Evolutionary conservation across 2,797 vertebrate genomes (phyloP).

Genomic region (Novumbra hubbsi): DNA sequence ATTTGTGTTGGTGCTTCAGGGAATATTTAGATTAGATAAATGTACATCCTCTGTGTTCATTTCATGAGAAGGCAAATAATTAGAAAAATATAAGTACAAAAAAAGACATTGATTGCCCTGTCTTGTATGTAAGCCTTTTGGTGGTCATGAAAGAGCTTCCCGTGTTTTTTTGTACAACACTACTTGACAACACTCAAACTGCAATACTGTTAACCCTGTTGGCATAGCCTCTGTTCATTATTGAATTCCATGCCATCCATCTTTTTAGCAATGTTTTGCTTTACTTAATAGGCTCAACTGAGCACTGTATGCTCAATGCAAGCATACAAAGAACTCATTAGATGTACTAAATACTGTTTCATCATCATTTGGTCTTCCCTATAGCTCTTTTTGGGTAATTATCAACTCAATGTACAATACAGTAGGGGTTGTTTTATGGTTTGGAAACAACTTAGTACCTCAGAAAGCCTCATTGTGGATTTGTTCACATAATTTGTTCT

Average conservation of each 20-base stretch:
- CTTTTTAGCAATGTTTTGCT: conserved; percentile 8
- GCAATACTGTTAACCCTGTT: conserved; percentile 50
- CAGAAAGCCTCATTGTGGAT: conserved; percentile 44
- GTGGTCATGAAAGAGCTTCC: conserved; percentile 33
- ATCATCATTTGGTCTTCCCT: conserved; percentile 44
- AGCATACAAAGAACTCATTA: conserved; percentile 39
- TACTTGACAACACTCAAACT: conserved; percentile 61
- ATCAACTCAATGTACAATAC: conserved; percentile 15
- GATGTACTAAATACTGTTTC: conserved; percentile 24
- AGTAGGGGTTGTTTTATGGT: conserved; percentile 8
- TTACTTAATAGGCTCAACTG: conserved; percentile 39
- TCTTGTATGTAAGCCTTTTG: conserved; percentile 42
- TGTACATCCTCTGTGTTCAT: conserved; percentile 34
- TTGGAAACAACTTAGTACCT: conserved; percentile 68
- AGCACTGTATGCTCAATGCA: conserved; percentile 43
- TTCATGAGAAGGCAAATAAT: conserved; percentile 46
- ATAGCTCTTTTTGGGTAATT: conserved; percentile 26
- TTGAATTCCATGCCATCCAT: conserved; percentile 20
- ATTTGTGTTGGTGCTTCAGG: conserved; percentile 53
- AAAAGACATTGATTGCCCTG: conserved; percentile 31
- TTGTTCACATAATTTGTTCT: conserved; percentile 4
- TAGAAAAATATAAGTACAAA: conserved; percentile 38
- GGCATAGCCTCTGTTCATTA: conserved; percentile 53
- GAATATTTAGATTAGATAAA: conserved; percentile 43
- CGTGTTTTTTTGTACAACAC: conserved; percentile 45